Base-by-base conservation (phyloP, 2,797 vertebrate genomes). In the Acipenser ruthenus region DNA sequence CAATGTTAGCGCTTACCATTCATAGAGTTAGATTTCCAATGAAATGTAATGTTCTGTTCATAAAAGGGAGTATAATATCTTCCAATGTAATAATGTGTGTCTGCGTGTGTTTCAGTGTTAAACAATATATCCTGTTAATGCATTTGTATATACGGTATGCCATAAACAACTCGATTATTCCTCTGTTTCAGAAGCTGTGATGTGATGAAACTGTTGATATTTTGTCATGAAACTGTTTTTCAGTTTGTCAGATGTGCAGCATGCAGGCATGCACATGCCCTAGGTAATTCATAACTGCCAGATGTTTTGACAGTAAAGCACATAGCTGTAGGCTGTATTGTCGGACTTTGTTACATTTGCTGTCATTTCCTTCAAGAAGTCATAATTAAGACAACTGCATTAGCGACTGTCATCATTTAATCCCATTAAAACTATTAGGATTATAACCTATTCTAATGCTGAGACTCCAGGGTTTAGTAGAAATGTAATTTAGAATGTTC, bases 291-390 rank as follows among this genome's bases (percentile, higher is more conserved):
- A 77, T 79, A 83, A 71, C 66, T 78, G 79, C 86, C 83, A 82
- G 77, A 81, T 88, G 82, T 88, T 91, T 83, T 75, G 84, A 79
- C 79, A 79, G 82, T 83, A 83, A 84, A 88, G 83, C 82, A 87
- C 83, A 89, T 77, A 87, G 82, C 88, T 86, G 74, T 84, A 85
- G 83, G 88, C 84, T 85, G 83, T 86, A 82, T 78, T 86, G 79
- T 91, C 91, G 92, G 79, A 83, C 85, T 84, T 83, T 81, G 86
- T 93, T 90, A 86, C 82, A 65, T n/a, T 63, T 74, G 52, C 79
- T 88, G 87, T 80, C 87, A 86, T 83, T 82, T 79, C 79, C 83
- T 79, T 86, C 79, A 82, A 83, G 84, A 85, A 84, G 82, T 74
- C 82, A 84, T 85, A 88, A 88, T 89, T 87, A 88, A 88, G 85